These are phyloP conservation scores for Saguinus imperator DNA, from an alignment of 2,113 vertebrate species.

Conservation along the genomic window DNA sequence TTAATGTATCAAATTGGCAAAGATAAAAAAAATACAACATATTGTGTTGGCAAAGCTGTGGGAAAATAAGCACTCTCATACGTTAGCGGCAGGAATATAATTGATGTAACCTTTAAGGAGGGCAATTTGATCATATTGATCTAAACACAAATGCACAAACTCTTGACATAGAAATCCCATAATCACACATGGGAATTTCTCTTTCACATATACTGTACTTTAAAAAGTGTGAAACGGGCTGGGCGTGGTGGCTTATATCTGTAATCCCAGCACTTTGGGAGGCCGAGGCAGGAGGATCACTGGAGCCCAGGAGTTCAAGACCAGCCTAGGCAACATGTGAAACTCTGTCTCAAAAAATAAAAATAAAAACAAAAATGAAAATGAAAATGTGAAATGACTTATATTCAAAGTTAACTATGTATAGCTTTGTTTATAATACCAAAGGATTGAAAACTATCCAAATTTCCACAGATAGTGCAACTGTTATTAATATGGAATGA, in stretches of 20 bases:
- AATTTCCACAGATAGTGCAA: not conserved
- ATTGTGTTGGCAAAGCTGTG: not conserved
- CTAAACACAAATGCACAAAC: not conserved
- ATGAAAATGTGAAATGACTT: not conserved
- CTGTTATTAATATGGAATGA: not conserved
- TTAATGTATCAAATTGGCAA: not conserved
- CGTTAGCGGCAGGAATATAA: not conserved
- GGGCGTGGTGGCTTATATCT: not conserved
- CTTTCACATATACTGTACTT: not conserved
- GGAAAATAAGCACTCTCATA: not conserved
- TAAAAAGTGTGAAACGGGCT: not conserved
- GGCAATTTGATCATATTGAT: not conserved
- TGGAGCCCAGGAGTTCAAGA: too few species aligned
- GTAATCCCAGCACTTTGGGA: too few species aligned
- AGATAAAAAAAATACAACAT: not conserved
- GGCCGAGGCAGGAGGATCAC: too few species aligned
- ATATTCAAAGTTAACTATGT: not conserved
- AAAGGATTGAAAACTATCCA: not conserved
- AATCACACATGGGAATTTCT: not conserved
- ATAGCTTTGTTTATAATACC: not conserved
- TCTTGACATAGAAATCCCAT: not conserved
- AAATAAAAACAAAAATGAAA: not conserved
- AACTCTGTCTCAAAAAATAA: too few species aligned
- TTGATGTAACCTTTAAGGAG: not conserved
- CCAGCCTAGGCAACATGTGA: too few species aligned